phyloP scores from a whole-genome alignment of 2,888 invertebrate genomes.

The Cheilosia impressa region DNA sequence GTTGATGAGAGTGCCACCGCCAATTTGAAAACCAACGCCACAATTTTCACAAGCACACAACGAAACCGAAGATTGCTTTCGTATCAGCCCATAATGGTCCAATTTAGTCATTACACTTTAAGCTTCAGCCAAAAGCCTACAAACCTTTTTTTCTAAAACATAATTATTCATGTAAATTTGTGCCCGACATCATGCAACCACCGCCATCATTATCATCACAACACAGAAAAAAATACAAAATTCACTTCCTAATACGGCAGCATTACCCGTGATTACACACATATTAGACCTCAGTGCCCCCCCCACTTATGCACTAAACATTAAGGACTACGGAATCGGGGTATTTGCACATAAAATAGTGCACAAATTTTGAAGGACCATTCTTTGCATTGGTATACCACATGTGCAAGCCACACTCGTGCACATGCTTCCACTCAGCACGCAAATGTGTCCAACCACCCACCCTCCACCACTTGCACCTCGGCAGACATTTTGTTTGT shows the following conservation, averaged over 20 bases:
- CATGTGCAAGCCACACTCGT: slow-evolving; percentile 43
- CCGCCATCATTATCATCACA: slow-evolving; percentile 20
- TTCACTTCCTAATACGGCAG: slow-evolving; percentile 26
- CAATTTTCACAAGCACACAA: too few relatives aligned
- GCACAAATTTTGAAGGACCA: slow-evolving; percentile 57
- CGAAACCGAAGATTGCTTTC: too few relatives aligned
- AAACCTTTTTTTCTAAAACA: not conserved
- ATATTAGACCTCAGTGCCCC: slow-evolving; percentile 25
- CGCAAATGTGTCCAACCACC: not conserved
- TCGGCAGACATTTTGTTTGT: slow-evolving; percentile 50
- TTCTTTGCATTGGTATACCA: slow-evolving; percentile 59
- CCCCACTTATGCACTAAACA: slow-evolving; percentile 24
- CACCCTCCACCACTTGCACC: not conserved
- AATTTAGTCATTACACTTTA: not conserved
- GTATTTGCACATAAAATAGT: slow-evolving; percentile 65
- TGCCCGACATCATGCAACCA: not conserved
- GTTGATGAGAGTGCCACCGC: too few relatives aligned
- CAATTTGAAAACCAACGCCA: too few relatives aligned
- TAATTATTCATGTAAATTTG: not conserved
- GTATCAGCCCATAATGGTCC: too few relatives aligned
- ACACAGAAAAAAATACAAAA: slow-evolving; percentile 11
- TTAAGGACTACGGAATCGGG: slow-evolving; percentile 25
- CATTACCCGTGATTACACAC: slow-evolving; percentile 55
- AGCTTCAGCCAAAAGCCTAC: not conserved
- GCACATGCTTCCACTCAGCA: not conserved